These are phyloP conservation scores for Leptinotarsa undecemlineata DNA, from an alignment of 1,140 invertebrate genomes.

Conservation along the genomic window DNA sequence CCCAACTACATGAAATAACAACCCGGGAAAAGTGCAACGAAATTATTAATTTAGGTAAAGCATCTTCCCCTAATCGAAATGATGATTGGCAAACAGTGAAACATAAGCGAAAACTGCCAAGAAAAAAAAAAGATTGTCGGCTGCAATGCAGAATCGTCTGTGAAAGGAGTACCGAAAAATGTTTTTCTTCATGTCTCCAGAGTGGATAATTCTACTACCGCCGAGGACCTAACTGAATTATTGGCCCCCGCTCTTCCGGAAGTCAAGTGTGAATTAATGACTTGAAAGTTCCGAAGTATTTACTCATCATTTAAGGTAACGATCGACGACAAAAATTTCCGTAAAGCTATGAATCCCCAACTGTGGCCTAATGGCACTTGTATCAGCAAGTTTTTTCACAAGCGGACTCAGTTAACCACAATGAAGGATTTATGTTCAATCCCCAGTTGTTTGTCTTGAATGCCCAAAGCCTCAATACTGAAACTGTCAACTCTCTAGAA, in stretches of 20 bases:
- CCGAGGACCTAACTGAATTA: conserved; percentile 1
- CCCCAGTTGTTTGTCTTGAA: neutral
- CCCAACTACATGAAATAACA: neutral
- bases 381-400: conserved; percentile 14
- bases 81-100: conserved; percentile 3
- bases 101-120: neutral
- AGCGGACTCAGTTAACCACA: neutral
- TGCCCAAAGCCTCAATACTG: neutral
- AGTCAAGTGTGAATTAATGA: conserved; percentile 6
- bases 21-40: conserved; percentile 2
- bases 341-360: neutral
- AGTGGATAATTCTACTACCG: conserved; percentile 2
- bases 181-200: conserved; percentile 3
- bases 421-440: neutral
- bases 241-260: neutral
- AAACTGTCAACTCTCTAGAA: neutral
- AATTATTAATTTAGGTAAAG: neutral
- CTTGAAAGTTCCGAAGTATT: conserved; percentile 9
- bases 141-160: conserved; percentile 10
- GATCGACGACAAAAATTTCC: conserved; percentile 12
- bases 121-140: conserved; percentile 10
- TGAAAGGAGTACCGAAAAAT: neutral
- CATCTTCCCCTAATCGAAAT: neutral
- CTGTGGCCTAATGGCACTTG: conserved; percentile 12
- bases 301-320: conserved; percentile 15